These are phyloP conservation scores for Ornithorhynchus anatinus DNA, from an alignment of 2,113 vertebrate species.

Conservation along the genomic window DNA sequence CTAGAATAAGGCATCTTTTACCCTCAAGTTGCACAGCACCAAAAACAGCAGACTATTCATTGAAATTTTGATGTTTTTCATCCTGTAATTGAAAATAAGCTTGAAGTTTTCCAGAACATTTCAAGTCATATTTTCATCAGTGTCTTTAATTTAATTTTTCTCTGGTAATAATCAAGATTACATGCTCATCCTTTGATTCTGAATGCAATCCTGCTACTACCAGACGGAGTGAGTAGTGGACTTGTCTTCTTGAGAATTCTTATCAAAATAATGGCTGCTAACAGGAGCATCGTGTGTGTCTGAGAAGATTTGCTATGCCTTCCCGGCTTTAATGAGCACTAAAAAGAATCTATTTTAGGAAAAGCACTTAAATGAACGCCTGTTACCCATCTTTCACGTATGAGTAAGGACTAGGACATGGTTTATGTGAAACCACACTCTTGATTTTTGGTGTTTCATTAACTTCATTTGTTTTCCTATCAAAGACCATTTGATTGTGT, in stretches of 20 bases:
- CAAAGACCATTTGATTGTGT: not conserved
- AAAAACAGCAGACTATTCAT: not conserved
- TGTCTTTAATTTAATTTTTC: constrained; percentile 15
- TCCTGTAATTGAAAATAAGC: not conserved
- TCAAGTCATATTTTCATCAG: constrained; percentile 19
- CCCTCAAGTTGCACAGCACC: not conserved
- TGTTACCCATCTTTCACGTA: not conserved
- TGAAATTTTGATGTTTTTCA: constrained; percentile 10
- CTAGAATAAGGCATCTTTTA: not conserved
- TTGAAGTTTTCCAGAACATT: constrained; percentile 17
- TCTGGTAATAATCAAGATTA: not conserved
- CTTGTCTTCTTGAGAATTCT: constrained; percentile 1
- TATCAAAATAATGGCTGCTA: constrained; percentile 28
- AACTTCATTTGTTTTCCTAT: not conserved
- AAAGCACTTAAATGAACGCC: constrained; percentile 9
- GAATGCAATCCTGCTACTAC: constrained; percentile 24
- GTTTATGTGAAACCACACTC: not conserved
- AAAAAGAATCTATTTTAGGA: not conserved
- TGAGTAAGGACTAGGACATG: not conserved
- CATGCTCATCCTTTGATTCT: constrained; percentile 9
- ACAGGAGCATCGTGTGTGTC: not conserved
- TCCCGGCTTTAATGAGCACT: not conserved
- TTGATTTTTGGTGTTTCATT: not conserved
- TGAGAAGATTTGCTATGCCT: constrained; percentile 12
- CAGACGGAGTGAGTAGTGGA: not conserved